A percentile compares a stretch with the other conserved stretches of the same genome.
phyloP scores from a whole-genome alignment of 2,888 invertebrate species.

The Mamestra brassicae region DNA sequence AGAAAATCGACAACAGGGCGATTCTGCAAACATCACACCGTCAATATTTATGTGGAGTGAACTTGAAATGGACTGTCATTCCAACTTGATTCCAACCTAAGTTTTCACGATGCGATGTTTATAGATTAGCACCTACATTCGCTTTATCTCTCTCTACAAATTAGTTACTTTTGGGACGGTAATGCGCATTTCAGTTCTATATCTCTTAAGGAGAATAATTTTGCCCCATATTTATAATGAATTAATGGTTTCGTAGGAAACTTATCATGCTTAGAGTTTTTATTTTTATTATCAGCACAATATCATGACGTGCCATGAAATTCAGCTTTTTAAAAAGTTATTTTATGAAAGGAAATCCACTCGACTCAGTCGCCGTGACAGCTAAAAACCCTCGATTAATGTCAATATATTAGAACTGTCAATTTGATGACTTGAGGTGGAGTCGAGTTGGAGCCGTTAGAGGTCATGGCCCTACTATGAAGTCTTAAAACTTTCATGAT shows the following conservation, averaged over 20 bases:
- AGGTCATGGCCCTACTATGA: no score
- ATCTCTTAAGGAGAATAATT: not conserved
- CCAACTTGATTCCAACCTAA: no score
- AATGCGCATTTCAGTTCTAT: not conserved
- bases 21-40: no score
- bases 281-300: slow-evolving; percentile 36
- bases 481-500: no score
- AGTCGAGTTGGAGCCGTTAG: no score
- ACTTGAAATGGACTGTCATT: no score
- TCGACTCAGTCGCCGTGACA: not conserved
- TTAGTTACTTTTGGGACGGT: not conserved
- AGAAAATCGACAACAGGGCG: not conserved
- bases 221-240: not conserved
- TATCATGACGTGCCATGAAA: slow-evolving; percentile 26
- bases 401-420: not conserved
- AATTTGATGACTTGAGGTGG: no score
- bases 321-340: slow-evolving; percentile 25
- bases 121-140: not conserved
- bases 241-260: slow-evolving; percentile 3
- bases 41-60: no score
- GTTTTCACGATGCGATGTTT: no score
- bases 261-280: slow-evolving; percentile 20
- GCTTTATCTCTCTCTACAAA: not conserved
- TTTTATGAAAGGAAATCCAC: not conserved
- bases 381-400: not conserved